Percentiles rank a stretch among this genome's conserved stretches.
Conservation (phyloP, 2,113 vertebrate genomes). For the Austrofundulus limnaeus region DNA sequence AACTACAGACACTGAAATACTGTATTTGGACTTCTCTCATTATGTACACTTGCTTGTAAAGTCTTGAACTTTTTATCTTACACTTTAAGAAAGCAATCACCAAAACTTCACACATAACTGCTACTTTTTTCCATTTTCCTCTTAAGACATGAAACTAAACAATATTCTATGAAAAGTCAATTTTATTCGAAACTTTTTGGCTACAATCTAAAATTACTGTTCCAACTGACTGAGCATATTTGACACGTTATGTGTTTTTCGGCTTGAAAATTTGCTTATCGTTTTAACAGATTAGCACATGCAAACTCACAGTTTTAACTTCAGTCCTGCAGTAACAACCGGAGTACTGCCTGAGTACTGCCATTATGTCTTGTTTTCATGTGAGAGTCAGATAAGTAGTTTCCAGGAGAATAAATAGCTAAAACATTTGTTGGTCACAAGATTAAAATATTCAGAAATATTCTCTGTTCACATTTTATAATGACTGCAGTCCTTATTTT, state of each 20-base stretch:
- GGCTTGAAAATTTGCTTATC: neutral
- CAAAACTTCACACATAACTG: neutral
- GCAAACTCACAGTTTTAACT: neutral
- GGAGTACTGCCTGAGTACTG: no score
- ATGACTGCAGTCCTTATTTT: no score
- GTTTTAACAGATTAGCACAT: neutral
- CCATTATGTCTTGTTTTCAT: no score
- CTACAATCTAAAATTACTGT: neutral
- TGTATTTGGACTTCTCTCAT: neutral
- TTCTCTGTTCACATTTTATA: no score
- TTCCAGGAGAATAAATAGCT: no score
- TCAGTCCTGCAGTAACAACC: neutral
- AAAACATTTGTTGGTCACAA: no score
- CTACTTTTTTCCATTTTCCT: neutral
- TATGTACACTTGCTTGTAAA: neutral
- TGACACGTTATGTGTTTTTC: neutral
- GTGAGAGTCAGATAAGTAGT: no score
- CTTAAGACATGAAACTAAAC: neutral
- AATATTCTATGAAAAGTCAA: neutral
- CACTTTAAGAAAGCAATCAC: neutral
- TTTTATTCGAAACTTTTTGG: neutral
- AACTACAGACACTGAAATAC: neutral
- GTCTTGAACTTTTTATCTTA: neutral
- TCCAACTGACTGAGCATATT: neutral
- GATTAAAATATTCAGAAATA: no score